Percentiles rank a stretch among this genome's conserved stretches.
Evolutionary conservation across 2,888 invertebrate species (phyloP).

Genomic region (Hydrotaea cyrtoneurina): DNA sequence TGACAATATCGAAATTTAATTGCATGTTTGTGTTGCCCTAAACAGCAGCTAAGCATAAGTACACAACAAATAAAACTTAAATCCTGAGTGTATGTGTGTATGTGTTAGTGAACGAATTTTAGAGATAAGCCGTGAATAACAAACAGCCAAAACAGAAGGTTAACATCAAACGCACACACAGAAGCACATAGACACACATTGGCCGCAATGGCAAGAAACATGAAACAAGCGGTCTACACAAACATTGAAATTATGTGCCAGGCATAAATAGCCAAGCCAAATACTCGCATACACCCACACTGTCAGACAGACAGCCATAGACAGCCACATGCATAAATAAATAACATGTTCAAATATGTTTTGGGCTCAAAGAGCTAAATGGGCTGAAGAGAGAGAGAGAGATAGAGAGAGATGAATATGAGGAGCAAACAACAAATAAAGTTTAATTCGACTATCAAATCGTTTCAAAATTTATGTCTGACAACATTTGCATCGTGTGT

Average conservation of each 20-base stretch:
- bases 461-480: constrained; percentile 59
- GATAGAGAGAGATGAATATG: too few species aligned
- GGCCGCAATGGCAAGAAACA: constrained; percentile 13
- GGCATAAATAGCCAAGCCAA: neutral
- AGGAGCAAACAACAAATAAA: constrained; percentile 42
- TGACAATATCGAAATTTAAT: constrained; percentile 1
- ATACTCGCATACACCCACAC: neutral
- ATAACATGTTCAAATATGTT: constrained; percentile 18
- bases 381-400: too few species aligned
- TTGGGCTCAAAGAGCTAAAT: constrained; percentile 8
- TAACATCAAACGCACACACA: constrained; percentile 9
- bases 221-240: constrained; percentile 23
- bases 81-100: too few species aligned
- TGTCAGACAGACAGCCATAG: neutral
- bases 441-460: constrained; percentile 43
- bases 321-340: constrained; percentile 16
- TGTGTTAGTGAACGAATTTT: constrained; percentile 22
- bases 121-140: constrained; percentile 53
- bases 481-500: constrained; percentile 36
- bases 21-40: neutral
- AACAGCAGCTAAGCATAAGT: neutral
- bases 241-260: constrained; percentile 14
- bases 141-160: constrained; percentile 34
- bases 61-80: neutral
- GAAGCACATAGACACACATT: neutral